A percentile compares a stretch with the other conserved stretches of the same genome.
Conservation (phyloP, 2,888 invertebrate species). For the Harpalus rubripes region DNA sequence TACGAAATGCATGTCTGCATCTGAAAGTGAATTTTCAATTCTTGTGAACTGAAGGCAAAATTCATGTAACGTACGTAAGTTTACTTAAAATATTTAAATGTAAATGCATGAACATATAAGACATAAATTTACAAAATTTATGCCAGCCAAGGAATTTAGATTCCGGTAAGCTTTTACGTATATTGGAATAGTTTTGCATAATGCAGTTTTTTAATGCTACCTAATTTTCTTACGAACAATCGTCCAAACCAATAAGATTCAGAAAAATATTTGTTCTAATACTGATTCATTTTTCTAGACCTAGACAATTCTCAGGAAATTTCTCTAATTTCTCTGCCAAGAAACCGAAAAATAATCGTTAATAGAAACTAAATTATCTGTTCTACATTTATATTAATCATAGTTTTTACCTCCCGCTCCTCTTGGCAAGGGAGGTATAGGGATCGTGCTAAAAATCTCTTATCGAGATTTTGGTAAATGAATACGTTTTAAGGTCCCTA, state of each 20-base stretch:
- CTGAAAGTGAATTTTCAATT: background rate
- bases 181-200: conserved; percentile 52
- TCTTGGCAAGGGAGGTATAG: too few relatives aligned
- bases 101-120: conserved; percentile 42
- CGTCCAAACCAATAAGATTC: background rate
- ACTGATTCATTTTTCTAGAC: too few relatives aligned
- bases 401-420: too few relatives aligned
- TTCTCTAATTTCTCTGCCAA: too few relatives aligned
- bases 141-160: conserved; percentile 6
- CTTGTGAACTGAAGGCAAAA: background rate
- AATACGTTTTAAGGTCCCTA: too few relatives aligned
- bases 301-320: too few relatives aligned
- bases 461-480: too few relatives aligned
- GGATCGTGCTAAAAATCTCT: too few relatives aligned
- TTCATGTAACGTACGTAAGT: conserved; percentile 22
- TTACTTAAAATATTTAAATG: conserved; percentile 50
- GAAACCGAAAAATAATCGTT: too few relatives aligned
- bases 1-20: background rate
- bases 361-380: too few relatives aligned
- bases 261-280: too few relatives aligned
- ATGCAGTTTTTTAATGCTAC: conserved; percentile 38
- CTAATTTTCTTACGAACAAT: conserved; percentile 20
- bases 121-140: conserved; percentile 49
- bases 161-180: conserved; percentile 44
- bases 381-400: too few relatives aligned